phyloP scores from a whole-genome alignment of 2,797 vertebrate genomes.

The Chrosomus eos region DNA sequence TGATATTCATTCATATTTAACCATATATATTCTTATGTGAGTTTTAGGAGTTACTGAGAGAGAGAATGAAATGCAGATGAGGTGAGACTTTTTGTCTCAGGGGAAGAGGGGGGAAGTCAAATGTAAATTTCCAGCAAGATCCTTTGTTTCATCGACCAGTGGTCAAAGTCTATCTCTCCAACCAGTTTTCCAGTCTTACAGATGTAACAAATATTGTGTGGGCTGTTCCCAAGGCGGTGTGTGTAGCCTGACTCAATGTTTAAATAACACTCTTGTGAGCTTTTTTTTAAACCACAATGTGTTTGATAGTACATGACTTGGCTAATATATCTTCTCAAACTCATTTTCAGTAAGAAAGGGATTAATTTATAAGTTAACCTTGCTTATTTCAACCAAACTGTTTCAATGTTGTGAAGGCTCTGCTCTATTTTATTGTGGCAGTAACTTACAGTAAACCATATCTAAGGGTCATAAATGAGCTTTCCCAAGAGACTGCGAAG shows the following conservation, averaged over 20 bases:
- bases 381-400: neutral
- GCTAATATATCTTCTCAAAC: neutral
- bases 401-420: neutral
- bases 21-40: too few species aligned
- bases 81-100: too few species aligned
- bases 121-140: too few species aligned
- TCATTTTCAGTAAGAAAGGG: neutral
- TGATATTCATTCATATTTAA: too few species aligned
- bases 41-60: too few species aligned
- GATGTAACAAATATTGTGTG: conserved; percentile 24
- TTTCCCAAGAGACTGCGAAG: conserved; percentile 3
- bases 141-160: too few species aligned
- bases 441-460: conserved; percentile 17
- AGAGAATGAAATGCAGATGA: too few species aligned
- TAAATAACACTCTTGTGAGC: neutral
- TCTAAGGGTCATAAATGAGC: neutral
- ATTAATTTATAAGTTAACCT: neutral
- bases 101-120: too few species aligned
- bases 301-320: conserved; percentile 12
- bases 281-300: conserved; percentile 18
- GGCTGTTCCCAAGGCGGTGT: neutral
- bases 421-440: conserved; percentile 12
- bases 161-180: too few species aligned
- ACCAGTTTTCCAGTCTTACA: too few species aligned
- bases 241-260: conserved; percentile 4